Evolutionary conservation across 2,888 invertebrate genomes (phyloP).

Genomic region (Drosophila colorata): DNA sequence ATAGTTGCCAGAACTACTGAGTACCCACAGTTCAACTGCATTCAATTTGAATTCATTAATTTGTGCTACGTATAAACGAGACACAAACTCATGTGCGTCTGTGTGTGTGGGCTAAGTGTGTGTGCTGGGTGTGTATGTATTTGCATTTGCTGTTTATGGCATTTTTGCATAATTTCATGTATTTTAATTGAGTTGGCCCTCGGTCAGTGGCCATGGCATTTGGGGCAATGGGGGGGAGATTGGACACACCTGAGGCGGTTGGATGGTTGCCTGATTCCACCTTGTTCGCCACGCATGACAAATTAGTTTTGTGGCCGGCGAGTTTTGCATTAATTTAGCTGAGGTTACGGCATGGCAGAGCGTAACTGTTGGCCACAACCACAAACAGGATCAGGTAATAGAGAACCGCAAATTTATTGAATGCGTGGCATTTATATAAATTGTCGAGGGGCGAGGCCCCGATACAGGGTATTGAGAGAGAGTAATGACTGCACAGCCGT

Average conservation of each 20-base stretch:
- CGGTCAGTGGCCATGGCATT: conserved; percentile 13
- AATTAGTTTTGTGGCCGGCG: conserved; percentile 75
- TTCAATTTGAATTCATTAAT: conserved; percentile 1
- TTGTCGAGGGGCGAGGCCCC: conserved; percentile 16
- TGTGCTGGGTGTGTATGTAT: conserved; percentile 12
- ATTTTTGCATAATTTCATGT: conserved; percentile 74
- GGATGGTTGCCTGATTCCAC: conserved; percentile 27
- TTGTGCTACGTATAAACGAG: conserved; percentile 33
- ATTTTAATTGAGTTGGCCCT: conserved; percentile 70
- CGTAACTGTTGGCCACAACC: conserved; percentile 34
- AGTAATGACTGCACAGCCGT: conserved; percentile 17
- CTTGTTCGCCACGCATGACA: conserved; percentile 72
- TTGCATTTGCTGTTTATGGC: conserved; percentile 26
- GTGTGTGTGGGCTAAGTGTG: background rate
- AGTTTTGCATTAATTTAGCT: conserved; percentile 74
- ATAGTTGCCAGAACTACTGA: background rate
- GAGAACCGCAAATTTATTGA: conserved; percentile 80
- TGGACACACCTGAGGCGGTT: too few species aligned
- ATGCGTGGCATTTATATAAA: conserved; percentile 61
- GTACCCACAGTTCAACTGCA: background rate
- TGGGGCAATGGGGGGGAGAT: too few species aligned
- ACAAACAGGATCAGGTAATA: conserved; percentile 69
- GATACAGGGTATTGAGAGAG: conserved; percentile 4
- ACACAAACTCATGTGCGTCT: background rate
- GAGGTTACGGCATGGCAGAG: conserved; percentile 42